Base-by-base conservation (phyloP, 2,797 vertebrate species). In the Ptychobarbus kaznakovi region DNA sequence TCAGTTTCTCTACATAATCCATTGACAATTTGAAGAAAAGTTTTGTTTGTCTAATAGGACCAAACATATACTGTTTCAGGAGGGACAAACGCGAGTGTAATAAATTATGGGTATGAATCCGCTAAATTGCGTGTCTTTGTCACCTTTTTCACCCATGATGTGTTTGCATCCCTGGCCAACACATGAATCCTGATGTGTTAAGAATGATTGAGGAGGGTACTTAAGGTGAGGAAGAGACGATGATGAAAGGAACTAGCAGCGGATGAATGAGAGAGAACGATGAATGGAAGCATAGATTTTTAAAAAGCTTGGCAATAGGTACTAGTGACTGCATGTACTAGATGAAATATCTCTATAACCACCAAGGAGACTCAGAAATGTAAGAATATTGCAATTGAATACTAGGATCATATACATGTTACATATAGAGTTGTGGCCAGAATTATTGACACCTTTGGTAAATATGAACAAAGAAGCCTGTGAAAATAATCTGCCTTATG, bases 121-220 rank as follows among this genome's bases (percentile, higher is more conserved):
- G 3, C 32, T 32, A 32, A 32, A 32, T 32, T 32, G 32, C 32
- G 0, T 32, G 32, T 32, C 32, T 32, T 32, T 32, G 32, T 32
- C 32, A 32, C 2, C 32, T 32, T 32, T 32, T 32, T 32, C 0
- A 32, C 32, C 32, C 32, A 32, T 32, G 32, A 32, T 32, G 32
- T 32, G 2, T 32, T 32, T 32, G 32, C 32, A 32, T 32, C 32
- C 0, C 32, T 32, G 32, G 32, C 32, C 32, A 82, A 73, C 61
- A 53, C 66, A 80, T 72, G 51, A 82, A 69, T 80, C 46, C 46
- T 78, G 25, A 66, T 72, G 77, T 82, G 66, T 32, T 63, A 25
- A 35, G 42, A 49, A 35, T 56, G 75, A 70, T 22, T 51, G 32
- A 3, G 28, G 22, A 10, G 66, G 63, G 16, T 6, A 20, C 40